These are phyloP conservation scores for Esox niger DNA, from an alignment of 2,113 vertebrate species.

Conservation along the genomic window DNA sequence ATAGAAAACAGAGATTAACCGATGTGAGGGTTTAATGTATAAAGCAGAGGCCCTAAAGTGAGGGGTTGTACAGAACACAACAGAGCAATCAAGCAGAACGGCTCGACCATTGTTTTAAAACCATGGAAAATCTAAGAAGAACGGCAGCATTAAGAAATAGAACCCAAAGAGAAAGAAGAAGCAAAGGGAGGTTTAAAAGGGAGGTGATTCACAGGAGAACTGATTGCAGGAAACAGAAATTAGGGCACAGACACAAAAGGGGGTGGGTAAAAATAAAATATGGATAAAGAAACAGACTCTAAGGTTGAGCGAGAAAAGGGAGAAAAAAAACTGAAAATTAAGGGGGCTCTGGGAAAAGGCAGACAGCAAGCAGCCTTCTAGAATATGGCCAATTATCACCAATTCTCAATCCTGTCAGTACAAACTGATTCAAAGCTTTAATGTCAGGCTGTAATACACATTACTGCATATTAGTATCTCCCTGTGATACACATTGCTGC, in stretches of 20 bases:
- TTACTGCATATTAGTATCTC: slow-evolving; percentile 1
- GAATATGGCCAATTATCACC: slow-evolving; percentile 10
- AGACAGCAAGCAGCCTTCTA: slow-evolving; percentile 12
- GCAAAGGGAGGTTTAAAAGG: background rate
- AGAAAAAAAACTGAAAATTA: background rate
- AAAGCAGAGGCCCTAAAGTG: too few relatives aligned
- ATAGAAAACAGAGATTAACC: too few relatives aligned
- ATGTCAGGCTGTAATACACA: slow-evolving; percentile 6
- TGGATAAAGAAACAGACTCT: background rate
- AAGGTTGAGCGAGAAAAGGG: slow-evolving; percentile 12
- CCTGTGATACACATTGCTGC: background rate
- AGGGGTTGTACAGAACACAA: too few relatives aligned
- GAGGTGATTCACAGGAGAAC: slow-evolving; percentile 4
- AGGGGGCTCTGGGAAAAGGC: background rate
- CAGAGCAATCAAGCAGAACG: too few relatives aligned
- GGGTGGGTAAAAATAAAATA: background rate
- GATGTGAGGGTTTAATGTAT: too few relatives aligned
- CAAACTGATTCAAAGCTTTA: slow-evolving; percentile 13
- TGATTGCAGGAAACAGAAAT: background rate
- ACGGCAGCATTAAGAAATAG: background rate
- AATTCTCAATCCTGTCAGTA: slow-evolving; percentile 28
- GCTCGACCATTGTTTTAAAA: background rate
- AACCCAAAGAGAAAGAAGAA: background rate
- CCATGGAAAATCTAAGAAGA: background rate
- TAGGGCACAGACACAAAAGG: background rate